Evolutionary conservation across 2,113 vertebrate species (phyloP), one percentile per base, ranked within the genome.

Genomic region (Mus spicilegus): DNA sequence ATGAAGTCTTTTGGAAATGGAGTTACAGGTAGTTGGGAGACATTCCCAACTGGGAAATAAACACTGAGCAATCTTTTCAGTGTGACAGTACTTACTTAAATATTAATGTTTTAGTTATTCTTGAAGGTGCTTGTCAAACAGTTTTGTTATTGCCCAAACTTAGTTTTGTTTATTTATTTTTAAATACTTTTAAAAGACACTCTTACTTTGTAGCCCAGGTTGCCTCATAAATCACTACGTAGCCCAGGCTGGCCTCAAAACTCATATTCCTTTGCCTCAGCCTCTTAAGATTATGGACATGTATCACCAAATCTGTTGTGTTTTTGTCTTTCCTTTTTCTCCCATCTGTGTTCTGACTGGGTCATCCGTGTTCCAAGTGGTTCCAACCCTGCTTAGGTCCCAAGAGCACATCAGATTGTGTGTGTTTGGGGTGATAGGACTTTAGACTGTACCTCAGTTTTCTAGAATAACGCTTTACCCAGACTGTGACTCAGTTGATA

Each of bases 401-500:
- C 9, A 49, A 86, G 42, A 67, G 6, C 54, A 22, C 16, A 33
- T 86, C 26, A 33, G 39, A 22, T 36, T 49, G 63, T 9, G 28
- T 39, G 7, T 58, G 22, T 63, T 86, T 10, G 20, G 16, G 63
- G 63, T 33, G 42, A 67, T 49, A 86, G 12, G 39, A 1, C 39
- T 67, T 92, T 63, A 6, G 49, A 85, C 78, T 54, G 0, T 51
- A n/a, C 70, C 26, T 73, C 33, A 51, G 72, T 90, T 75, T 93
- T 88, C 17, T 20, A 95, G 90, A 90, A 63, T 81, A 96, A 82
- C 86, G 63, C 8, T 92, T 90, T 87, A 24, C 17, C 70, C 67
- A n/a, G 61, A n/a, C 36, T 95, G 58, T 77, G 51, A 49, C 63
- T 56, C 87, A 78, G 28, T 10, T 92, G 49, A 84, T 54, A 7